These are phyloP conservation scores for Scomber colias DNA, from an alignment of 2,113 vertebrate species.

Conservation along the genomic window DNA sequence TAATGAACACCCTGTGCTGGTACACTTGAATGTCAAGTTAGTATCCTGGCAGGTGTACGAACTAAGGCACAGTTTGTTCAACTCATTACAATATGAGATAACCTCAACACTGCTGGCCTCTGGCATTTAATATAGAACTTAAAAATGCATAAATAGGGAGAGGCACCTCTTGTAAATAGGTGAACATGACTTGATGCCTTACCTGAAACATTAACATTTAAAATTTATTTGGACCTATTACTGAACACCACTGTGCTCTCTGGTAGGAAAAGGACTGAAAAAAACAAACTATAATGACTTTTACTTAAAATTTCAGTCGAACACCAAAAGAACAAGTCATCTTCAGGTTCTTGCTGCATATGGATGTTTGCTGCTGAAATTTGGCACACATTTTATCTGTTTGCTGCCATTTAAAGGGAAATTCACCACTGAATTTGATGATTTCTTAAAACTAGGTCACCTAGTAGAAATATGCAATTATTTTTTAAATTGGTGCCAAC, in stretches of 20 bases:
- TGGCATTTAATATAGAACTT: neutral
- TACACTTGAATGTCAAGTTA: neutral
- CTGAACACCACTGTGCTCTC: neutral
- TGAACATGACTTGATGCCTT: neutral
- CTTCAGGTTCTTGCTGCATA: neutral
- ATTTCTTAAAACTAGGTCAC: no score
- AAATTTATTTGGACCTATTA: neutral
- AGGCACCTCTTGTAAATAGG: neutral
- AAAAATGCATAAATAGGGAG: neutral
- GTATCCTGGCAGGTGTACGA: neutral
- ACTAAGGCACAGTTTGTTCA: neutral
- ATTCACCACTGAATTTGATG: no score
- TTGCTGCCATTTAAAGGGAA: neutral
- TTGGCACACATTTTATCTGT: neutral
- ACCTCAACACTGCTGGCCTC: neutral
- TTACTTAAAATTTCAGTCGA: neutral
- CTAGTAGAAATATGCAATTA: no score
- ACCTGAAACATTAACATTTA: neutral
- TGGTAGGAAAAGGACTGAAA: neutral
- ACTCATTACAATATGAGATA: neutral
- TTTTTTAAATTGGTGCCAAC: no score
- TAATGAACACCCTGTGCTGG: neutral
- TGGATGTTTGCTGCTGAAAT: neutral
- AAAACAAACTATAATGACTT: neutral
- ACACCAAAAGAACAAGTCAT: neutral